These are phyloP conservation scores for Gallinago solitaria DNA, from an alignment of 2,797 vertebrate species.

Conservation along the genomic window DNA sequence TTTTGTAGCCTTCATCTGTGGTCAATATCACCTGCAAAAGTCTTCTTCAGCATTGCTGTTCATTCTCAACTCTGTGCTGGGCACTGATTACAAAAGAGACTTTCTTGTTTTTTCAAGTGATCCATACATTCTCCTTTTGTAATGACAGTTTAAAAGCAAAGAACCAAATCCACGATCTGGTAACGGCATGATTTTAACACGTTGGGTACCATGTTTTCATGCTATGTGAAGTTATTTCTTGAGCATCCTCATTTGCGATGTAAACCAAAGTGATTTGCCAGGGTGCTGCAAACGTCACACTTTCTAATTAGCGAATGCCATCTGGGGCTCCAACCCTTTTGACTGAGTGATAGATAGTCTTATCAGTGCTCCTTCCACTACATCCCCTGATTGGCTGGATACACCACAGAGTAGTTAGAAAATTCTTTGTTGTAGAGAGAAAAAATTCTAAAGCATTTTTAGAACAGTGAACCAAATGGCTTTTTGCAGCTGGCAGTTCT, in stretches of 20 bases:
- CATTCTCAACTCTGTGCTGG: not conserved
- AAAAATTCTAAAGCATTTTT: conserved; percentile 50
- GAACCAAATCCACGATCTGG: not conserved
- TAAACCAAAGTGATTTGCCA: not conserved
- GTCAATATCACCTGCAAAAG: not conserved
- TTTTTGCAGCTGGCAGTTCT: conserved; percentile 58
- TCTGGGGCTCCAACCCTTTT: not conserved
- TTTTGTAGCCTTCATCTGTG: not conserved
- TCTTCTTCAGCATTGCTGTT: not conserved
- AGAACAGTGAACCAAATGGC: not conserved
- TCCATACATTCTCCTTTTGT: not conserved
- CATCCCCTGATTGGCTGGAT: not conserved
- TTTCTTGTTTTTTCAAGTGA: not conserved
- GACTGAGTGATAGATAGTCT: conserved; percentile 31
- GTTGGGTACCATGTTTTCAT: not conserved
- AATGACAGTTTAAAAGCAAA: not conserved
- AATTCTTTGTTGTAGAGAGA: not conserved
- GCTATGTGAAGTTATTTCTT: not conserved
- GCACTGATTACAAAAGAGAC: not conserved
- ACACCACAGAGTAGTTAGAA: not conserved
- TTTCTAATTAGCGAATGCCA: not conserved
- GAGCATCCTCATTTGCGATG: not conserved
- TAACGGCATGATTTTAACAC: not conserved
- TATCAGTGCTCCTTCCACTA: not conserved
- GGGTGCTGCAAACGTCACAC: not conserved